Evolutionary conservation across 2,888 invertebrate genomes (phyloP), one percentile per base, ranked within the genome.

Genomic region (Meandrusa payeni): DNA sequence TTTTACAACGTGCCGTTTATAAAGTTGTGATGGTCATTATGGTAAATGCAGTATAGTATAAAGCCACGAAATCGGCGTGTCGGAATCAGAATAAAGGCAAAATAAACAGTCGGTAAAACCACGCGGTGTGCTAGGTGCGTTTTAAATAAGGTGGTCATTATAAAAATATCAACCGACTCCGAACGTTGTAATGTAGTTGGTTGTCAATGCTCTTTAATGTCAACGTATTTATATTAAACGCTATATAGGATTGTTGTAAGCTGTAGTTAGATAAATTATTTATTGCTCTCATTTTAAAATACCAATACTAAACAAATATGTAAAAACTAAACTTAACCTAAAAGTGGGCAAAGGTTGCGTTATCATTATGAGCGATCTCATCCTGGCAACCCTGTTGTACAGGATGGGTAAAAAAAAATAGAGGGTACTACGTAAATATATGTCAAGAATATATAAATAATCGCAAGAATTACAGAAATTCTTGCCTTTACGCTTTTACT

Each of bases 61-160:
- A 81, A 85, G 82, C 86, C 86, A 86, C 85, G 72, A 86, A 86
- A 85, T 83, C 86, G 80, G 69, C 76, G 77, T 82, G 78, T 80
- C 81, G 76, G 86, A 82, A 82, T 80, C 70, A 76, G 68, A 75
- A 80, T 85, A 83, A 83, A 83, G 80, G 79, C 69, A 79, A 78
- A 83, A 85, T 85, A 85, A 85, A 86, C 83, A 82, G 76, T 78
- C 57, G 66, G 72, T 76, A 64, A 64, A 76, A 72, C 65, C 69
- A 59, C 57, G 63, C 60, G 63, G 69, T 67, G 70, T 65, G 64
- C 56, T 63, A 72, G 56, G 52, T 54, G 55, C 56, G 52, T 51
- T 66, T 66, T 64, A 64, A 68, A 69, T 72, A 74, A 76, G 57
- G 57, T 54, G 50, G 63, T 61, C 69, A 76, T 81, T 81, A 80